Evolutionary conservation across 2,888 invertebrate genomes (phyloP), one percentile per base, ranked within the genome.

Genomic region (Cryptocephalus moraei): DNA sequence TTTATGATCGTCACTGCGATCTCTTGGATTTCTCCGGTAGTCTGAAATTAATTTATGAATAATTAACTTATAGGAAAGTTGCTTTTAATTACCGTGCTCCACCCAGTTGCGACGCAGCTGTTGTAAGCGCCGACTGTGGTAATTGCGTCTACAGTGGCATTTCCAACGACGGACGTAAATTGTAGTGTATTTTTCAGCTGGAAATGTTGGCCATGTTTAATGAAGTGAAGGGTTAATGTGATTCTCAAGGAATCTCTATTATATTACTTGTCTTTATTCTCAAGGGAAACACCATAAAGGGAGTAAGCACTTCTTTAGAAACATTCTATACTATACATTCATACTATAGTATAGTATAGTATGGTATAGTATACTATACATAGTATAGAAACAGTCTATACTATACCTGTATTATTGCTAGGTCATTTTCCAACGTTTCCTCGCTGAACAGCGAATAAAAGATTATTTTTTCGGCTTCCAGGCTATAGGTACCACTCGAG

Each of bases 381-480:
- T n/a, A n/a, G n/a, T n/a, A n/a, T n/a, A n/a, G n/a, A n/a, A n/a
- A n/a, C n/a, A n/a, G n/a, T n/a, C n/a, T n/a, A n/a, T 11, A 36
- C 38, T 4, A 12, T 36, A 41, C 54, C 43, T 49, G 39, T 41
- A 55, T 13, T 9, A 51, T 13, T 39, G 54, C 52, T 41, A 55
- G 45, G 45, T 55, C 43, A 44, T 50, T 48, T 9, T 47, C 47
- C 47, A 49, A 41, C 8, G 44, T 44, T 8, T 11, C 31, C n/a
- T 47, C 43, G 33, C 51, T 44, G 32, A 51, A 55, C 1, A 41
- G 8, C 31, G 52, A 46, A 41, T 55, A 52, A 39, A 52, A 49
- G 4, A 41, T 47, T 31, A 55, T 44, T n/a, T 48, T 41, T 8
- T 33, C 39, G 13, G 50, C 54, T 6, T 32, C 46, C 12, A 44